Evolutionary conservation across 2,113 vertebrate genomes (phyloP), one percentile per base, ranked within the genome.

Genomic region (Numida meleagris): DNA sequence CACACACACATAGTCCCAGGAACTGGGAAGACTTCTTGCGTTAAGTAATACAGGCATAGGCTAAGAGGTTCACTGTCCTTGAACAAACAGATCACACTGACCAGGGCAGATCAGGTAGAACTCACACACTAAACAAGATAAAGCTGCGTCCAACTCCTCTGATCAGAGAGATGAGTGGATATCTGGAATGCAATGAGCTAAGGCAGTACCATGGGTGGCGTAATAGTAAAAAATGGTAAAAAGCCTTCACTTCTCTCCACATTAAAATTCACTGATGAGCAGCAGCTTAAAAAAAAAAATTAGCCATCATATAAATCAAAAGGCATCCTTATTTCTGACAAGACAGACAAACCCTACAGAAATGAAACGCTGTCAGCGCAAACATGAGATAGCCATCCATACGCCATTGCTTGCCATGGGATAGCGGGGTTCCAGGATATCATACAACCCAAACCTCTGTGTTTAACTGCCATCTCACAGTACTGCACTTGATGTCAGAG

Each of bases 311-410:
- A 78, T 71, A 78, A 90, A 74, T 66, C 33, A 75, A 84, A 67
- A 82, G 10, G 21, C 77, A 72, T 75, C 51, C 73, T 92, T 67
- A 42, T 55, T 92, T 84, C 91, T 95, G 50, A 90, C 68, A 90
- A 83, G 36, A 59, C 61, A 70, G 59, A 82, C 43, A 82, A 80
- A 62, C 14, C 23, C 62, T 42, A 74, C 2, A 0, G 53, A n/a
- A 31, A 34, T 9, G 16, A 84, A 75, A 38, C 0, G 0, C 1
- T 43, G 27, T 58, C 70, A 82, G 29, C n/a, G 74, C 65, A 53
- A 80, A 45, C 6, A n/a, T n/a, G n/a, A n/a, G n/a, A n/a, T n/a
- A n/a, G 45, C 53, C 53, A 85, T 61, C 12, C 18, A 6, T 9
- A 9, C 1, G 0, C 45, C 51, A n/a, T 1, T 62, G 29, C 11